Evolutionary conservation across 2,888 invertebrate genomes (phyloP).

Genomic region (Hirtodrosophila alboralis): DNA sequence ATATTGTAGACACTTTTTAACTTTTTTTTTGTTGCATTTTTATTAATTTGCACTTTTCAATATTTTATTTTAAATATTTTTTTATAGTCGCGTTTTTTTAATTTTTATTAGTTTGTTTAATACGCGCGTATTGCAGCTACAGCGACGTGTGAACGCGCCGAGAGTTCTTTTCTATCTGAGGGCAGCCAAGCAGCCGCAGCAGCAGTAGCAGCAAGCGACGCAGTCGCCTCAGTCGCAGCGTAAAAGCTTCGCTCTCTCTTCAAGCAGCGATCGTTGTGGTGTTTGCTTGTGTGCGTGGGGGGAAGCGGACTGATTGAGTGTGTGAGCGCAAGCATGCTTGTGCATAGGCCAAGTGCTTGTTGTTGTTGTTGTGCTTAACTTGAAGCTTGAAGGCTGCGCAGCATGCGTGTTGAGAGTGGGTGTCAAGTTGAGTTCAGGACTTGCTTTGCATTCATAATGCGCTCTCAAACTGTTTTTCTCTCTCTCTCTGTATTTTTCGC

Average conservation of each 20-base stretch:
- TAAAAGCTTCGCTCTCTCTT: conserved; percentile 31
- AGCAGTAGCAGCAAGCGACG: conserved; percentile 11
- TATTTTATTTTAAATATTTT: conserved; percentile 1
- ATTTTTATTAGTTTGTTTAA: conserved; percentile 6
- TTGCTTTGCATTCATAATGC: conserved; percentile 31
- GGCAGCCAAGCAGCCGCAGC: conserved; percentile 25
- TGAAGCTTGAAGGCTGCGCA: neutral
- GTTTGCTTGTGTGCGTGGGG: conserved; percentile 29
- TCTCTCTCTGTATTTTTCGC: neutral
- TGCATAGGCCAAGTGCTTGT: conserved; percentile 19
- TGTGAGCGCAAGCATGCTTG: conserved; percentile 48
- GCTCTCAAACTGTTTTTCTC: neutral
- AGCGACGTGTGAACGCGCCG: conserved; percentile 57
- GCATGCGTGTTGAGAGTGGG: conserved; percentile 31
- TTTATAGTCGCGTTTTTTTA: conserved; percentile 21
- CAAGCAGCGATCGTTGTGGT: conserved; percentile 25
- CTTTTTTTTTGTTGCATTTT: conserved; percentile 4
- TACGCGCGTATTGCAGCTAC: conserved; percentile 31
- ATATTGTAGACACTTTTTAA: neutral
- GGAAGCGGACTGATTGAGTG: conserved; percentile 21
- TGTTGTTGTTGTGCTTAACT: too few species aligned
- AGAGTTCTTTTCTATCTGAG: conserved; percentile 72
- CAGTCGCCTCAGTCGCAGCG: conserved; percentile 11
- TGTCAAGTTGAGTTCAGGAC: conserved; percentile 34
- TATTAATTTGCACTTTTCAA: conserved; percentile 3